Evolutionary conservation across 2,113 vertebrate genomes (phyloP).

Genomic region (Channa maculata): DNA sequence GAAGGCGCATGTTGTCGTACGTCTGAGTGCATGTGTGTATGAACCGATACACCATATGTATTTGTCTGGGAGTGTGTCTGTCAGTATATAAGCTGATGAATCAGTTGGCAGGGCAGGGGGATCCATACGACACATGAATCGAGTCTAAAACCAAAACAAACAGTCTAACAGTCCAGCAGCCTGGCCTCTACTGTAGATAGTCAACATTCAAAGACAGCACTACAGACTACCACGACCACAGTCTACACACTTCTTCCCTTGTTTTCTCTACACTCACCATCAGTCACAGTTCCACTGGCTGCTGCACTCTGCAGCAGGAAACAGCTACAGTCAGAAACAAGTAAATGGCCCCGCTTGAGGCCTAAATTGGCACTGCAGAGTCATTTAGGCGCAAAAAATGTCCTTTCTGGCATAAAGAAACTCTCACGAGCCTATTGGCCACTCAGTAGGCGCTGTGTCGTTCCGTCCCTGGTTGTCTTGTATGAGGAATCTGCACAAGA

Average conservation of each 20-base stretch:
- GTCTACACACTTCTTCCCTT: slow-evolving; percentile 71
- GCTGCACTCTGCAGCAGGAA: slow-evolving; percentile 34
- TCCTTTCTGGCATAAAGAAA: slow-evolving; percentile 56
- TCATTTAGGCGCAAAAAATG: background rate
- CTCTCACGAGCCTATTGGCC: slow-evolving; percentile 59
- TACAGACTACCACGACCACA: slow-evolving; percentile 78
- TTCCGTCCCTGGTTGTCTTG: slow-evolving; percentile 89
- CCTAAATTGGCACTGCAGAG: slow-evolving; percentile 27
- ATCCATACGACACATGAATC: slow-evolving; percentile 47
- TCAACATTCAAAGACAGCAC: slow-evolving; percentile 72
- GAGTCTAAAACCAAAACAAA: slow-evolving; percentile 66
- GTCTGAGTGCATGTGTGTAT: slow-evolving; percentile 38
- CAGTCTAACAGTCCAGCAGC: slow-evolving; percentile 70
- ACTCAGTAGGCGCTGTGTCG: slow-evolving; percentile 84
- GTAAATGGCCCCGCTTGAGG: slow-evolving; percentile 36
- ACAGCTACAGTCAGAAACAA: slow-evolving; percentile 38
- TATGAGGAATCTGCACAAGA: slow-evolving; percentile 80
- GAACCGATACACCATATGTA: slow-evolving; percentile 12
- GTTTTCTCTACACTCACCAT: slow-evolving; percentile 50
- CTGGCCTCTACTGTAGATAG: slow-evolving; percentile 73
- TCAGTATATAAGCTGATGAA: slow-evolving; percentile 51
- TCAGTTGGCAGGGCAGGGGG: slow-evolving; percentile 35
- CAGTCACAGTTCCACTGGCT: slow-evolving; percentile 57
- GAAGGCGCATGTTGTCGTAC: slow-evolving; percentile 76
- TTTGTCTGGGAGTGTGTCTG: slow-evolving; percentile 33